phyloP scores from a whole-genome alignment of 1,140 invertebrate species.

The Bombus ignitus region DNA sequence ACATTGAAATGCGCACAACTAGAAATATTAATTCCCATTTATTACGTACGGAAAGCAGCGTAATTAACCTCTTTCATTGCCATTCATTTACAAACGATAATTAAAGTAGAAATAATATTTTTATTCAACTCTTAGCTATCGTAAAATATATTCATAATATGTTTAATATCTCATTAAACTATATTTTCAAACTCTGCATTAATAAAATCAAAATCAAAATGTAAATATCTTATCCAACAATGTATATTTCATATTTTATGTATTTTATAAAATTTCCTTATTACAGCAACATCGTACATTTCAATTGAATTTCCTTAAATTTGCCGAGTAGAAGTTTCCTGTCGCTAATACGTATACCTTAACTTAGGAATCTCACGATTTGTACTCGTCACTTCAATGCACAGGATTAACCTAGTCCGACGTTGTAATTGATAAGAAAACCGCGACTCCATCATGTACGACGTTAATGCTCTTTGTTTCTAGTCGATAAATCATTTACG shows the following conservation, averaged over 20 bases:
- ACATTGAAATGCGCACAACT: neutral
- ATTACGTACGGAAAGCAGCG: neutral
- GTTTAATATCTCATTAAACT: neutral
- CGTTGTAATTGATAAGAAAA: neutral
- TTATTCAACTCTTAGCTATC: too few species aligned
- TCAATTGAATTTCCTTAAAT: too few species aligned
- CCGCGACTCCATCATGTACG: too few species aligned
- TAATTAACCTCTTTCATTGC: neutral
- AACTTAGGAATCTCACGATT: neutral
- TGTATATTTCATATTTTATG: too few species aligned
- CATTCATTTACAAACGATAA: neutral
- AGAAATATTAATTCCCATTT: neutral
- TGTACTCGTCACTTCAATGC: too few species aligned
- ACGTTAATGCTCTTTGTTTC: slow-evolving; percentile 47
- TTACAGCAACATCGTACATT: too few species aligned
- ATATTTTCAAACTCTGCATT: neutral
- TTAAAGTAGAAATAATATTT: neutral
- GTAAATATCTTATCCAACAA: neutral
- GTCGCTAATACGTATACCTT: neutral
- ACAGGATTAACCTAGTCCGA: too few species aligned
- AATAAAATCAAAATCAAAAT: too few species aligned
- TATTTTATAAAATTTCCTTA: neutral
- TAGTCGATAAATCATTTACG: slow-evolving; percentile 59
- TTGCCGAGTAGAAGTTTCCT: too few species aligned
- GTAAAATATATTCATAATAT: too few species aligned